Evolutionary conservation across 1,140 invertebrate species (phyloP).

Genomic region (Drosophila ercepeae): DNA sequence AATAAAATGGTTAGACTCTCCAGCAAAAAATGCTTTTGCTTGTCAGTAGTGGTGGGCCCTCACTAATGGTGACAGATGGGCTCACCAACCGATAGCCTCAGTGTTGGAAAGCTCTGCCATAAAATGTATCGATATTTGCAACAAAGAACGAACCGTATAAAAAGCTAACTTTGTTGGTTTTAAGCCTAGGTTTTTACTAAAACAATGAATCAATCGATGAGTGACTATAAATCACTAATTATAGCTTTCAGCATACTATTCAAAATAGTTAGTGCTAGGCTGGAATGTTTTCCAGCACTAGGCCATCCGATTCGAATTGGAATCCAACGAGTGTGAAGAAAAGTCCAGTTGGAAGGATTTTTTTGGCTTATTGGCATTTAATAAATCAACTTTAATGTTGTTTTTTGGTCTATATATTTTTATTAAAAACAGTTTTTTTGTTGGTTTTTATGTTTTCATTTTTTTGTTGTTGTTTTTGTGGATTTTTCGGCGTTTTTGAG

Average conservation of each 20-base stretch:
- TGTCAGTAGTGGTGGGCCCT: constrained; percentile 20
- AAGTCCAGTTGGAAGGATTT: too few relatives aligned
- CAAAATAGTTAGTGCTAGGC: too few relatives aligned
- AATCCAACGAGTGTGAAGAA: neutral
- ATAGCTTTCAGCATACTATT: too few relatives aligned
- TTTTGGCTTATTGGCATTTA: neutral
- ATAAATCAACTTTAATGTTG: neutral
- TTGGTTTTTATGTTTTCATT: constrained; percentile 36
- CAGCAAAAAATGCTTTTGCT: constrained; percentile 66
- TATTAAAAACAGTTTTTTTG: constrained; percentile 78
- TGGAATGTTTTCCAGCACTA: neutral
- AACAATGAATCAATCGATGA: neutral
- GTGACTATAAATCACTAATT: neutral
- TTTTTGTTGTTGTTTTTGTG: constrained; percentile 35
- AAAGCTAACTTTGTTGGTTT: neutral
- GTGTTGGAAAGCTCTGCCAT: neutral
- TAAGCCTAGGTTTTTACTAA: neutral
- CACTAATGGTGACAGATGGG: neutral
- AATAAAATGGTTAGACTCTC: constrained; percentile 75
- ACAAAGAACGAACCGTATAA: neutral
- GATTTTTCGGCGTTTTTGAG: constrained; percentile 24
- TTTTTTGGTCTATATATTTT: constrained; percentile 79
- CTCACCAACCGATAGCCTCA: neutral
- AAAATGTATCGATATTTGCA: neutral
- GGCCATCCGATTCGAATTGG: too few relatives aligned